Evolutionary conservation across 1,140 invertebrate species (phyloP), one percentile per base, ranked within the genome.

Genomic region (Lucilia cuprina): DNA sequence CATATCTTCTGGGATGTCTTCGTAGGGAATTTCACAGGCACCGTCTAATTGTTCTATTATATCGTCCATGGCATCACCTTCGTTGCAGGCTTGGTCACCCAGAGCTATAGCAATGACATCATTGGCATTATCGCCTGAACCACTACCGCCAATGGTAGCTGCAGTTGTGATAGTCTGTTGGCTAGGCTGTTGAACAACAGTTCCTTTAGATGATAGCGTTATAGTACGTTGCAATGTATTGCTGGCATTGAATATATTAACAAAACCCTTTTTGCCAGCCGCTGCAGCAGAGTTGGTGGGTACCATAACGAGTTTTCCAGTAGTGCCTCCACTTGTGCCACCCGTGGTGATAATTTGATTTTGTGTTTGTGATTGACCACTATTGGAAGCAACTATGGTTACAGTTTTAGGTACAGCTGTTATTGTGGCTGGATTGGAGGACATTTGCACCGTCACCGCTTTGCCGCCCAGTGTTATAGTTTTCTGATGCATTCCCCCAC

Each of bases 391-490:
- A 10, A 89, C 84, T 75, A 92, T 87, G 0, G 91, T 91, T 21
- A 91, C 87, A 2, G 90, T 91, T 88, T 92, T 92, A 1, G 85
- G 85, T 77, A 84, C 80, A 35, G 83, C 84, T n/a, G 84, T 84
- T 75, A 87, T 80, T 8, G 82, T 83, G 5, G 87, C 19, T 2
- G 87, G 25, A 83, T 85, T 92, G 10, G 92, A 92, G 12, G 93
- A 92, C 91, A 94, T 93, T 89, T 93, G 93, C 30, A 95, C 91
- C 3, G 95, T 95, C 2, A 95, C 93, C 8, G 94, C 94, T 90
- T 95, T 95, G 1, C 95, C 95, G n/a, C 94, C 93, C 86, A 95
- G 92, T 50, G 94, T 93, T 30, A 95, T 92, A 21, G 93, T 91
- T 87, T 94, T 94, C 91, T 93, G 90, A 35, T 91, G 87, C 8